Evolutionary conservation across 2,888 invertebrate genomes (phyloP).

Genomic region (Podotricha telesiphe): DNA sequence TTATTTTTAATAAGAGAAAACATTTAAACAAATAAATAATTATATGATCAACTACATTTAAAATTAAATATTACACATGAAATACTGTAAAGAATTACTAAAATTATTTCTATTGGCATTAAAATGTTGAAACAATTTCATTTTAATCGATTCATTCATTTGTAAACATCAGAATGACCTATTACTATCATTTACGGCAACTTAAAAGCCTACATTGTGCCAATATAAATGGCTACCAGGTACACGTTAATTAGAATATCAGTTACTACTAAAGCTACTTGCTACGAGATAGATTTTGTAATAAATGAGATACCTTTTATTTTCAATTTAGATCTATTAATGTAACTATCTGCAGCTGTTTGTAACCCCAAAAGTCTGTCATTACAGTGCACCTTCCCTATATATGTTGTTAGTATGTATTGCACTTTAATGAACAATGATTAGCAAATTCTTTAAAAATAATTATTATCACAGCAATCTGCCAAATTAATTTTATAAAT

Average conservation of each 20-base stretch:
- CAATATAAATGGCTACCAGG: slow-evolving; percentile 58
- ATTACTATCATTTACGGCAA: slow-evolving; percentile 46
- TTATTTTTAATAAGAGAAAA: slow-evolving; percentile 56
- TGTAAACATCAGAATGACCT: slow-evolving; percentile 24
- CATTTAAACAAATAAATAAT: slow-evolving; percentile 50
- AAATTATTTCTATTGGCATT: slow-evolving; percentile 35
- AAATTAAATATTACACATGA: slow-evolving; percentile 29
- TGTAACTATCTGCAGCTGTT: slow-evolving; percentile 1
- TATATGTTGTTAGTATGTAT: neutral
- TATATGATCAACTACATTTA: slow-evolving; percentile 21
- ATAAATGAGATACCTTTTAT: neutral
- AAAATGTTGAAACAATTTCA: slow-evolving; percentile 1
- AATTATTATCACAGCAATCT: slow-evolving; percentile 47
- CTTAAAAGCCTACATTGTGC: slow-evolving; percentile 55
- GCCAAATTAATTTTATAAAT: slow-evolving; percentile 11
- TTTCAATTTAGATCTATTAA: slow-evolving; percentile 8
- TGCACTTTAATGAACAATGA: slow-evolving; percentile 10
- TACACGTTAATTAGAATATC: slow-evolving; percentile 57
- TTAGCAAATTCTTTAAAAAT: slow-evolving; percentile 7
- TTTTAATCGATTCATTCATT: slow-evolving; percentile 18
- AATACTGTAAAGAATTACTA: slow-evolving; percentile 33
- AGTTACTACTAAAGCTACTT: slow-evolving; percentile 47
- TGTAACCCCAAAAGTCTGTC: neutral
- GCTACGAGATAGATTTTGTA: slow-evolving; percentile 28
- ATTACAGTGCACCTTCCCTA: slow-evolving; percentile 5